A percentile compares a stretch with the other conserved stretches of the same genome.
phyloP scores from a whole-genome alignment of 2,888 invertebrate genomes.

The Microctonus aethiopoides region DNA sequence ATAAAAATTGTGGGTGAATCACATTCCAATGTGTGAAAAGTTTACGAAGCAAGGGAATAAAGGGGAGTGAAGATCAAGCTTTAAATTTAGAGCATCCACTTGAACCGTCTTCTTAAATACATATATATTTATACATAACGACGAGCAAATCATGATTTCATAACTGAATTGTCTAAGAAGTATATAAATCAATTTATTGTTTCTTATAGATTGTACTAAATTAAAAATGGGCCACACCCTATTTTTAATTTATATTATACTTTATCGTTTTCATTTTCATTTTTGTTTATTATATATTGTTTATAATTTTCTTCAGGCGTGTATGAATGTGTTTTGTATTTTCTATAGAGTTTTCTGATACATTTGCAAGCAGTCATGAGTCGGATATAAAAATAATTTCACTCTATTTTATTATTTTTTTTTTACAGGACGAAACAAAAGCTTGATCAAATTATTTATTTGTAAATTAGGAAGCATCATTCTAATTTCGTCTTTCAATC shows the following conservation, averaged over 20 bases:
- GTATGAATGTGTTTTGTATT: constrained; percentile 9
- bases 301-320: constrained; percentile 28
- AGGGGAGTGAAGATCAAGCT: not conserved
- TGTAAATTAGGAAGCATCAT: not conserved
- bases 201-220: not conserved
- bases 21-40: constrained; percentile 16
- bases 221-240: constrained; percentile 5
- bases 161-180: not conserved
- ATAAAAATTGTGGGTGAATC: not conserved
- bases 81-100: constrained; percentile 10
- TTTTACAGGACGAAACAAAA: not conserved
- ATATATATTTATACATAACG: not conserved
- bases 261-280: not conserved
- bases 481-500: not conserved
- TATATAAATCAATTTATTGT: constrained; percentile 6
- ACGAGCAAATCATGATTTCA: not conserved
- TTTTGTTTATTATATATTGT: constrained; percentile 9
- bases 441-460: too few relatives aligned
- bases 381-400: too few relatives aligned
- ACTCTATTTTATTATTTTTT: constrained; percentile 18
- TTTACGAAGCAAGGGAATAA: not conserved
- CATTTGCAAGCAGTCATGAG: too few relatives aligned
- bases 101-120: not conserved
- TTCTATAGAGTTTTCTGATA: too few relatives aligned
- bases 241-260: not conserved